Base-by-base conservation (phyloP, 2,888 invertebrate species). In the Aradus depressus region DNA sequence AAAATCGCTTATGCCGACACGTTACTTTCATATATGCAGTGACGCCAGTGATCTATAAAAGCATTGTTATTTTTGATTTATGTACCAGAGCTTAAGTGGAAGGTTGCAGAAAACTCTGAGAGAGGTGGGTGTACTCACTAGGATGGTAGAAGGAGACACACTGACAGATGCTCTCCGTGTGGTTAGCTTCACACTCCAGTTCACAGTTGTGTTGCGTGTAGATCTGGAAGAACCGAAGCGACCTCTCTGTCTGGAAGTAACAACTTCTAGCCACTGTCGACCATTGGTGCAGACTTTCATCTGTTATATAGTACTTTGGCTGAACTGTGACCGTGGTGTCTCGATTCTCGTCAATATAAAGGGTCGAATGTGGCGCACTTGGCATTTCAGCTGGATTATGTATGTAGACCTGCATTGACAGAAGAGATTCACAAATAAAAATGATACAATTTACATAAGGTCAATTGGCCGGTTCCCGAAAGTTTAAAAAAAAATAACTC, bases 301-400 rank as follows among this genome's bases (percentile, higher is more conserved):
- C 54, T 2, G 57, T 47, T 2, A 45, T 37, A 25, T 51, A 54
- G 1, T 22, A 32, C 47, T 19, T 48, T 21, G 37, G 54, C 12
- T 49, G 28, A 16, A 28, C 50, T 21, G 51, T 42, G 2, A 59
- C 31, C 0, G 55, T 48, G 4, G 51, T 49, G 32, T 51, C 32
- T 6, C 45, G 47, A 19, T 53, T 55, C 14, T 45, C 50, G 6
- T 37, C 42, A 2, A 58, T 25, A 32, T 58, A 58, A 8, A 58
- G 44, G 3, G 52, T 42, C 2, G 54, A 49, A 19, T 58, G 48
- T 3, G 48, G 22, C 21, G 48, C 37, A 16, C 58, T 53, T 2
- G 66, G 65, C 4, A 62, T 51, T 54, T 65, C 65, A 1, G 60
- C 61, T 4, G 66, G 65, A 52, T 61, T 62, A 53, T 66, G 65